Evolutionary conservation across 1,140 invertebrate species (phyloP).

Genomic region (Antheraea pernyi): DNA sequence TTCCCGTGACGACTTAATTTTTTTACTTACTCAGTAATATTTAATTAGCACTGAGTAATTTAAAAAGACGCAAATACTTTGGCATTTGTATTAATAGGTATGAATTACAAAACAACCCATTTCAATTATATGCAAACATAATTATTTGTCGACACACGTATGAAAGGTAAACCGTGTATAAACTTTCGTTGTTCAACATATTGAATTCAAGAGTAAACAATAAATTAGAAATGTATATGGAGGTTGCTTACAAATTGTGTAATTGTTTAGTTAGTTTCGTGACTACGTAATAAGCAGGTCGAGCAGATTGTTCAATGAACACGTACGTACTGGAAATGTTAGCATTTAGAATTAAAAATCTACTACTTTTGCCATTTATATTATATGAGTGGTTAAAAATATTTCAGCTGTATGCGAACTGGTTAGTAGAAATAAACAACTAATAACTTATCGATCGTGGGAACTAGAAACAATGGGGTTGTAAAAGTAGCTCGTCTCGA

Average conservation of each 20-base stretch:
- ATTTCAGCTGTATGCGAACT: no score
- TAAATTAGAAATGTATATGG: neutral
- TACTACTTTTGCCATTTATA: neutral
- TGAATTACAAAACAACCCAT: no score
- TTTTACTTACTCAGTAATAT: no score
- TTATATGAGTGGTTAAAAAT: neutral
- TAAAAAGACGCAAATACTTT: no score
- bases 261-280: constrained; percentile 3
- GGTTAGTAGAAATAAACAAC: no score
- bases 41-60: no score
- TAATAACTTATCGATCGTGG: no score
- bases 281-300: neutral
- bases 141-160: neutral
- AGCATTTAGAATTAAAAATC: neutral
- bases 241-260: neutral
- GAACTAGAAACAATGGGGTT: no score
- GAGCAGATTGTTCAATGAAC: neutral
- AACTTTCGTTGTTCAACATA: neutral
- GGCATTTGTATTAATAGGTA: no score
- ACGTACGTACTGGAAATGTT: neutral
- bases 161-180: neutral
- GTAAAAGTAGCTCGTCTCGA: no score
- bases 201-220: neutral
- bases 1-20: no score
- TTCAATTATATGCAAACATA: neutral